Base-by-base conservation (phyloP, 2,888 invertebrate genomes). In the Alentia gelatinosa region DNA sequence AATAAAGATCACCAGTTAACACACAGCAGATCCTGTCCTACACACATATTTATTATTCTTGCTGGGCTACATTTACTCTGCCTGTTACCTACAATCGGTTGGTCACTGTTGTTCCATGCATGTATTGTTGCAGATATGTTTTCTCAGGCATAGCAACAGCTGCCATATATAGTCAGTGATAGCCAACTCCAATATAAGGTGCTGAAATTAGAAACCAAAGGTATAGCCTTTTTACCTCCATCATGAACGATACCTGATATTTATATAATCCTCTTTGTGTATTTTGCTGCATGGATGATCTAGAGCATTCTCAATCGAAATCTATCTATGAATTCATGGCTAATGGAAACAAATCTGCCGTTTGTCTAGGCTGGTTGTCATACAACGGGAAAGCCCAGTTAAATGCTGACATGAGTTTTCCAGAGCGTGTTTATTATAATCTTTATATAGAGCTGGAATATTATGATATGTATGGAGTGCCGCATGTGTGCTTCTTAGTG, bases 401-500 rank as follows among this genome's bases (percentile, higher is more conserved):
- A 37, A 9, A 79, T 19, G n/a, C n/a, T 37, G 79, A n/a, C 37
- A 79, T 4, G 15, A 37, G 1, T 15, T 79, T 37, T 79, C 35
- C 3, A 79, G 19, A 79, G 30, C 74, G 30, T 74, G 39, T 79
- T 68, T 68, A 37, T 79, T 79, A 79, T 79, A 37, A 23, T 79
- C 19, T 33, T 74, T 79, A 12, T 7, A 35, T 79, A 79, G 79
- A 79, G 79, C 79, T 35, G 23, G 39, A 79, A 9, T 37, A 79
- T 39, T 79, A 23, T 35, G 19, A 35, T 79, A 42, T 9, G 37
- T 79, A 86, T 47, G 47, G 86, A 47, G 30, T 47, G 86, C 86
- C 30, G 42, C 86, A 86, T 86, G 86, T 86, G 50, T 50, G 86
- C 42, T 86, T 86, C 86, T 30, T 86, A 86, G 86, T 47, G 47